Conservation (phyloP, 2,888 invertebrate genomes). For the Gymnosoma rotundatum region DNA sequence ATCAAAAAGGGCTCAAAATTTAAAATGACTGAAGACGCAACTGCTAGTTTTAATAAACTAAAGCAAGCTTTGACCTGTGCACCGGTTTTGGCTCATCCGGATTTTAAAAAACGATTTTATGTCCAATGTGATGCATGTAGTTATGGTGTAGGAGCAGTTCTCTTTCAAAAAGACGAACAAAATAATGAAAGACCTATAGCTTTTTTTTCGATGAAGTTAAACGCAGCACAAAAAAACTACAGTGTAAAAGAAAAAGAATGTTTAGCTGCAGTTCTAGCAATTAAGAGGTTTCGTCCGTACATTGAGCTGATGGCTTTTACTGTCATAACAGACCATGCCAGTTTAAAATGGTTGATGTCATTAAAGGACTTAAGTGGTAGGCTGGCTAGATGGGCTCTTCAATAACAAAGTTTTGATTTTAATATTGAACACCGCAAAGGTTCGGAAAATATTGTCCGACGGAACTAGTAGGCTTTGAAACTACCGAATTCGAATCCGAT, state of each 20-base stretch:
- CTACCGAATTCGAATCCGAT: neutral
- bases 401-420: constrained; percentile 19
- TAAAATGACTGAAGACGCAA: neutral
- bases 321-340: constrained; percentile 22
- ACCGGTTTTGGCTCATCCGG: neutral
- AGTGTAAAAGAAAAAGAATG: constrained; percentile 51
- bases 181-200: neutral
- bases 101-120: neutral
- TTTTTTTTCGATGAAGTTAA: constrained; percentile 1
- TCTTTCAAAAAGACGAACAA: neutral
- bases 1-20: no score
- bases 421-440: constrained; percentile 44
- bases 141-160: neutral
- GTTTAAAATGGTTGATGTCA: no score
- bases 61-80: neutral
- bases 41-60: neutral
- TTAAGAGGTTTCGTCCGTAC: constrained; percentile 52
- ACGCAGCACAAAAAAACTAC: constrained; percentile 3
- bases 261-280: constrained; percentile 6
- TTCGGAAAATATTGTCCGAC: constrained; percentile 19
- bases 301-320: constrained; percentile 38
- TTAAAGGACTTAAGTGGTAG: no score
- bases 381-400: constrained; percentile 9
- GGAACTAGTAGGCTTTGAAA: neutral
- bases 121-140: neutral